Evolutionary conservation across 2,113 vertebrate genomes (phyloP).

Genomic region (Leptocoma aspasia): DNA sequence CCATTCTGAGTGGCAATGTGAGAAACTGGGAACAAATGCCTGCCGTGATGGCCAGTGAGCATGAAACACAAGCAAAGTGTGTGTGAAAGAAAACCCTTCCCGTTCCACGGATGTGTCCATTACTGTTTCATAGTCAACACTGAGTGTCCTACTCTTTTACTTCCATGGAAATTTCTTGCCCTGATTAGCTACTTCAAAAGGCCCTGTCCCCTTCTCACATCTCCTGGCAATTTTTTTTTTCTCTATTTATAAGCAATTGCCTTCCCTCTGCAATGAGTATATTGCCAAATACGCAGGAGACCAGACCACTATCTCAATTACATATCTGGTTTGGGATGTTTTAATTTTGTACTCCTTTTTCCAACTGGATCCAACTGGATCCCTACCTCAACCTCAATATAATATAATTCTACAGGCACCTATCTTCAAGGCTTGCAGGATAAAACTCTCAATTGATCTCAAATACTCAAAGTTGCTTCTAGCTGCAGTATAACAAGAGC

Average conservation of each 20-base stretch:
- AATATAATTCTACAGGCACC: not conserved
- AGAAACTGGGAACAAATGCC: not conserved
- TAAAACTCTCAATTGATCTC: not conserved
- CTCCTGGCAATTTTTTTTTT: not conserved
- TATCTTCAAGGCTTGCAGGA: not conserved
- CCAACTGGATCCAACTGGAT: not conserved
- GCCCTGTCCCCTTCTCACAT: not conserved
- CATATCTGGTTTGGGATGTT: not conserved
- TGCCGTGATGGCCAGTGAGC: rapidly evolving
- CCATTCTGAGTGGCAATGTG: rapidly evolving
- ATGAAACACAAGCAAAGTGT: not conserved
- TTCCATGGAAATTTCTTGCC: not conserved
- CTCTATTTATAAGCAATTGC: not conserved
- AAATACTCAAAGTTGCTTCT: not conserved
- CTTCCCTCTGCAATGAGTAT: not conserved
- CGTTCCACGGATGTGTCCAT: not conserved
- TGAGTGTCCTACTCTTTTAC: not conserved
- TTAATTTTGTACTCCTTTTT: not conserved
- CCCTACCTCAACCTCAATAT: not conserved
- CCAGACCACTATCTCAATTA: not conserved
- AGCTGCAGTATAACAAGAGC: not conserved
- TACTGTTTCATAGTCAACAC: not conserved
- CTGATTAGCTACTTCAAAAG: not conserved
- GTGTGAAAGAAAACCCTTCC: not conserved
- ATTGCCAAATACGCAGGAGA: not conserved